Evolutionary conservation across 2,797 vertebrate genomes (phyloP).

Genomic region (Coregonus sp.): DNA sequence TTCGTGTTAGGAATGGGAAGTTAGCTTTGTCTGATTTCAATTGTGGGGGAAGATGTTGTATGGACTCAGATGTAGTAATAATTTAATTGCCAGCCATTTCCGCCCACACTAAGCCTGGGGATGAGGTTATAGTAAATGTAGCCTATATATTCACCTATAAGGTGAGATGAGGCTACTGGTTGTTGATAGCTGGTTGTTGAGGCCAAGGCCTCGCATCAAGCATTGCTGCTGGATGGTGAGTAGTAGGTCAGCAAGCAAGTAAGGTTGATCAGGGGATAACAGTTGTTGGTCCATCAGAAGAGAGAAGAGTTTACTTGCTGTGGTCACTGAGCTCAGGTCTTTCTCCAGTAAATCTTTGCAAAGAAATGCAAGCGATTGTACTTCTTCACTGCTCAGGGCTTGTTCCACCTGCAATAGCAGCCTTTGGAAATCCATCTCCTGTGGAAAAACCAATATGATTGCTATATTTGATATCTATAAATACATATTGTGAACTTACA

Average conservation of each 20-base stretch:
- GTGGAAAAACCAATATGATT: slow-evolving; percentile 9
- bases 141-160: slow-evolving; percentile 63
- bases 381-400: slow-evolving; percentile 41
- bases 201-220: slow-evolving; percentile 34
- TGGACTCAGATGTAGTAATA: no score
- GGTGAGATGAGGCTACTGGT: slow-evolving; percentile 40
- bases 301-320: slow-evolving; percentile 57
- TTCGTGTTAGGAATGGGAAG: not conserved
- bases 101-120: no score
- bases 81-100: no score
- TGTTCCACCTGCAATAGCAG: slow-evolving; percentile 47
- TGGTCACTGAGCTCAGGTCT: slow-evolving; percentile 36
- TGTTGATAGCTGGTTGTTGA: not conserved
- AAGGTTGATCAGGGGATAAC: slow-evolving; percentile 47
- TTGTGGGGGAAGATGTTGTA: no score
- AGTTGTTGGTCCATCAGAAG: slow-evolving; percentile 41
- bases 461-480: not conserved
- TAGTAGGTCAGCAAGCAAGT: slow-evolving; percentile 71
- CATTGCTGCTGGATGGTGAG: slow-evolving; percentile 31
- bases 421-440: slow-evolving; percentile 65
- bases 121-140: no score
- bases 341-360: slow-evolving; percentile 63
- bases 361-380: slow-evolving; percentile 68
- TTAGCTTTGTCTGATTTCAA: no score
- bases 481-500: not conserved